These are phyloP conservation scores for Paramuricea clavata DNA, from an alignment of 92 coral and sea anemone genomes.

Conservation along the genomic window DNA sequence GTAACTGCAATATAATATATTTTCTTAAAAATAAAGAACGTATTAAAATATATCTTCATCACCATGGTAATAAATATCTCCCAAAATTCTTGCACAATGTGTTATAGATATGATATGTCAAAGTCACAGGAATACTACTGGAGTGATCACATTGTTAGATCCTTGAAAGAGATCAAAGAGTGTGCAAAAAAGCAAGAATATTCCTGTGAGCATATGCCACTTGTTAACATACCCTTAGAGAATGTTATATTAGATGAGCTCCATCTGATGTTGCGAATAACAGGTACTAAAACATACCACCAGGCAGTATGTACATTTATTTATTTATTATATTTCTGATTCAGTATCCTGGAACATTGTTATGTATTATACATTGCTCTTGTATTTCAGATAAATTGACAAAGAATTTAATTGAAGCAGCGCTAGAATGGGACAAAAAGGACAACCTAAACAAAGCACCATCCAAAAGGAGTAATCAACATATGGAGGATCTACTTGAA, in stretches of 20 bases:
- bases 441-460: not conserved
- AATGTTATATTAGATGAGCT: not conserved
- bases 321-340: not conserved
- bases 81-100: too few species aligned
- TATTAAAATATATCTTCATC: too few species aligned
- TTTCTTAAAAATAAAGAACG: too few species aligned
- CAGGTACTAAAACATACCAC: not conserved
- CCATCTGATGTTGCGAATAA: not conserved
- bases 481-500: too few species aligned
- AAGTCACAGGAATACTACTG: not conserved
- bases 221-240: not conserved
- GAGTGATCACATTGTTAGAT: not conserved
- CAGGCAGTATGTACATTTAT: too few species aligned
- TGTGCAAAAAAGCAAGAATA: not conserved
- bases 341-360: not conserved
- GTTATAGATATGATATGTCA: not conserved
- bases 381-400: not conserved
- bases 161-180: not conserved
- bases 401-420: not conserved
- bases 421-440: constrained; percentile 16
- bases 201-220: not conserved
- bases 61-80: not conserved
- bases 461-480: too few species aligned
- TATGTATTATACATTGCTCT: not conserved
- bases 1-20: not conserved